Conservation (phyloP, 2,113 vertebrate species). For the Monopterus albus region DNA sequence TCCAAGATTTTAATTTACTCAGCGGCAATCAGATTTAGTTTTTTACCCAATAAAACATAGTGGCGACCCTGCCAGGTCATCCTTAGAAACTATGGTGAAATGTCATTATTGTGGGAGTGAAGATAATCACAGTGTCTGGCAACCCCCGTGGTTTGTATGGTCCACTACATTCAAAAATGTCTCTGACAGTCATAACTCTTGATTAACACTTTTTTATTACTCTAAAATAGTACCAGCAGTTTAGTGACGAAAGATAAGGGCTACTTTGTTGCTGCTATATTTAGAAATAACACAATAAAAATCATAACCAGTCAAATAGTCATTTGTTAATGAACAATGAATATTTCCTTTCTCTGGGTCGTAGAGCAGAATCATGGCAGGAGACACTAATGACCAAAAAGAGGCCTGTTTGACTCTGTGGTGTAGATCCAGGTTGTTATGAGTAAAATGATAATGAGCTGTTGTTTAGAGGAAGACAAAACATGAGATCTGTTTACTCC, state of each 20-base stretch:
- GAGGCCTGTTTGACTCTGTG: no score
- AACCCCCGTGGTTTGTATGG: no score
- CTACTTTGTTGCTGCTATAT: neutral
- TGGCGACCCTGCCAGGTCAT: no score
- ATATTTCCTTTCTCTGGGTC: slow-evolving; percentile 41
- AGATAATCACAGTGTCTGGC: neutral
- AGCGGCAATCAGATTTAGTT: no score
- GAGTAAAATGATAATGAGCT: neutral
- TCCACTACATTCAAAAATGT: no score
- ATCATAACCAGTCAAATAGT: slow-evolving; percentile 10
- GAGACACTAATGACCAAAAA: no score
- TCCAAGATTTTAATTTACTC: no score
- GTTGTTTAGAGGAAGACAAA: neutral
- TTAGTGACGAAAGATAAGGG: no score
- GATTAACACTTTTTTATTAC: neutral
- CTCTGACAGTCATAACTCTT: neutral
- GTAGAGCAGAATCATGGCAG: neutral
- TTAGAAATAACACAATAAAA: neutral
- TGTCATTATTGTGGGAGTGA: neutral
- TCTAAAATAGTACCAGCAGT: neutral
- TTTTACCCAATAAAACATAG: no score
- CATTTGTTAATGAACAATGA: neutral
- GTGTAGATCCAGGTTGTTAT: no score
- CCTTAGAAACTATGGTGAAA: neutral
- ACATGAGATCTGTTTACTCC: neutral